phyloP scores from a whole-genome alignment of 1,140 invertebrate genomes.

The Tetragnatha versicolor region DNA sequence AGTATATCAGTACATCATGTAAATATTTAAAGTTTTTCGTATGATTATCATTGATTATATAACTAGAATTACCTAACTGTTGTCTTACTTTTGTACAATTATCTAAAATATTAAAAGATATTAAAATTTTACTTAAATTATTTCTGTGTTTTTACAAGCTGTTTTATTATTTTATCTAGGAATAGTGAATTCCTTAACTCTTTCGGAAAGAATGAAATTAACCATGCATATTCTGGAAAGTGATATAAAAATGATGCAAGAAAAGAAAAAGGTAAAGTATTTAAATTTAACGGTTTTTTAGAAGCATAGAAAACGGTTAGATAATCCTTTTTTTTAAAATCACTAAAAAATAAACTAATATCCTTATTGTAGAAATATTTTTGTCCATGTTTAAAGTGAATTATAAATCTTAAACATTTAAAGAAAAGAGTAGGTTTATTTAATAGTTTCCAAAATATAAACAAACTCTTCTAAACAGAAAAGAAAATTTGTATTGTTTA shows the following conservation, averaged over 20 bases:
- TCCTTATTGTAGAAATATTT: background rate
- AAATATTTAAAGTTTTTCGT: background rate
- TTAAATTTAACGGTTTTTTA: too few relatives aligned
- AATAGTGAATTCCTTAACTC: constrained; percentile 14
- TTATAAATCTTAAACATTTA: background rate
- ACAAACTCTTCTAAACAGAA: too few relatives aligned
- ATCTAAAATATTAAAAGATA: background rate
- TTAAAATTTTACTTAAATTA: background rate
- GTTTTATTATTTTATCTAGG: constrained; percentile 2
- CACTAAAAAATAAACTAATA: background rate
- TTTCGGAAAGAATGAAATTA: constrained; percentile 28
- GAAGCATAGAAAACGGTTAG: background rate
- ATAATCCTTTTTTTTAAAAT: background rate
- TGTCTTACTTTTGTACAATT: background rate
- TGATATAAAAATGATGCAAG: constrained; percentile 22
- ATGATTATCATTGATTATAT: background rate
- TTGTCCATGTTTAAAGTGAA: background rate
- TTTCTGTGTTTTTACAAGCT: background rate
- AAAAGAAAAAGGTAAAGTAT: constrained; percentile 22
- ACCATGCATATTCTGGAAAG: constrained; percentile 23
- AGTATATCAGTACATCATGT: background rate
- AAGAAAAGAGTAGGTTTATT: background rate
- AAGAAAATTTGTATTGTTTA: too few relatives aligned
- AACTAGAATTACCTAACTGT: background rate
- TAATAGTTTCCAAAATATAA: background rate